Percentiles rank a stretch among this genome's conserved stretches.
Conservation (phyloP, 2,888 invertebrate species). For the Colletes collaris region DNA sequence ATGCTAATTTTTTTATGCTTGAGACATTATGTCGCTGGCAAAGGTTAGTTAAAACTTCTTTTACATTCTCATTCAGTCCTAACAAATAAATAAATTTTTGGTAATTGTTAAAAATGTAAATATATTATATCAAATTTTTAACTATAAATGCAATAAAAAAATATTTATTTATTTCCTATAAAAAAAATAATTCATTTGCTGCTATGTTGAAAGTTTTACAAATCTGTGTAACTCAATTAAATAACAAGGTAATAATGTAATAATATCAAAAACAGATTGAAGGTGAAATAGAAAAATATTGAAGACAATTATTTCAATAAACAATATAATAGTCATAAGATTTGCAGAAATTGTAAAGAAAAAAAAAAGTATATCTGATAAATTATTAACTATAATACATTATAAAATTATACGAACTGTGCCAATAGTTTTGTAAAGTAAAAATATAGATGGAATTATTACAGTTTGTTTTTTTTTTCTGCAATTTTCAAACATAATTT, state of each 20-base stretch:
- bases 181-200: background rate
- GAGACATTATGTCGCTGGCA: constrained; percentile 87
- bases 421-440: no score
- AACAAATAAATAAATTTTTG: constrained; percentile 57
- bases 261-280: no score
- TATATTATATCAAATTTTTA: background rate
- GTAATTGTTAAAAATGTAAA: background rate
- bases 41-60: constrained; percentile 86
- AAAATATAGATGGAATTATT: no score
- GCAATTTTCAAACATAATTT: background rate
- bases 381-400: no score
- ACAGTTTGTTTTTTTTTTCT: no score
- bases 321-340: no score
- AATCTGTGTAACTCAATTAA: background rate
- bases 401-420: no score
- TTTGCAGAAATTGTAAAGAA: no score
- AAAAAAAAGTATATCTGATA: no score
- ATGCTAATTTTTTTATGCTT: constrained; percentile 92
- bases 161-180: background rate
- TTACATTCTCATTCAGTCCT: constrained; percentile 85
- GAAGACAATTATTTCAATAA: no score
- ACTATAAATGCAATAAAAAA: background rate
- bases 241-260: no score
- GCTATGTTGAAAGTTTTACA: background rate
- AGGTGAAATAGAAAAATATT: no score